Conservation (phyloP, 2,888 invertebrate species). For the Xanthia icteritia region DNA sequence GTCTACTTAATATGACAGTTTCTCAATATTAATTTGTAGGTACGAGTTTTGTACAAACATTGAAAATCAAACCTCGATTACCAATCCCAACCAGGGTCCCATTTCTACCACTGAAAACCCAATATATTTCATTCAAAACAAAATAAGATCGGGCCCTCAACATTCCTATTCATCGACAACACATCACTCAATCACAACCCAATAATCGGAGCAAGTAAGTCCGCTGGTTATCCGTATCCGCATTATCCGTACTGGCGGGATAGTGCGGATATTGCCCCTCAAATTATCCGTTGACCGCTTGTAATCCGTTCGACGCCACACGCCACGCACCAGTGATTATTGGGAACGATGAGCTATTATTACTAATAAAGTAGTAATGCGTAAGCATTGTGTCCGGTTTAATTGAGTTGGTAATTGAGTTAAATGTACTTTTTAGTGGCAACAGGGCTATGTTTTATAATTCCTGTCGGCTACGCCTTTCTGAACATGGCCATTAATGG, state of each 20-base stretch:
- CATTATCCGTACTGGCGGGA: slow-evolving; percentile 70
- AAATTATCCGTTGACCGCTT: slow-evolving; percentile 82
- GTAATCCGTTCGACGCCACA: slow-evolving; percentile 76
- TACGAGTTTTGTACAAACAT: neutral
- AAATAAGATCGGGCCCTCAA: slow-evolving; percentile 46
- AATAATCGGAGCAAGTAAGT: slow-evolving; percentile 73
- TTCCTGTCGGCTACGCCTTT: slow-evolving; percentile 15
- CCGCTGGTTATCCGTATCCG: slow-evolving; percentile 71
- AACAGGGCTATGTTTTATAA: slow-evolving; percentile 22
- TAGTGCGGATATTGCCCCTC: slow-evolving; percentile 75
- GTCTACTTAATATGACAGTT: neutral
- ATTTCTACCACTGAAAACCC: neutral
- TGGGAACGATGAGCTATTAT: slow-evolving; percentile 66
- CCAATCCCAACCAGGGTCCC: neutral
- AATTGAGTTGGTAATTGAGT: slow-evolving; percentile 56
- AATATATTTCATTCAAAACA: slow-evolving; percentile 13
- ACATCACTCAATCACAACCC: slow-evolving; percentile 67
- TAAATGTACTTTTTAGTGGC: slow-evolving; percentile 39
- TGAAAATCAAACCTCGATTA: neutral
- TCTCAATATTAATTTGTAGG: neutral
- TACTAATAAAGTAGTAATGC: slow-evolving; percentile 60
- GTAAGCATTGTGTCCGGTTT: slow-evolving; percentile 43
- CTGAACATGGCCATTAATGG: neutral
- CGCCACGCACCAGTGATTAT: slow-evolving; percentile 70
- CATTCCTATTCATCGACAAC: slow-evolving; percentile 49